Evolutionary conservation across 2,888 invertebrate genomes (phyloP), one percentile per base, ranked within the genome.

Genomic region (Conus canariensis): DNA sequence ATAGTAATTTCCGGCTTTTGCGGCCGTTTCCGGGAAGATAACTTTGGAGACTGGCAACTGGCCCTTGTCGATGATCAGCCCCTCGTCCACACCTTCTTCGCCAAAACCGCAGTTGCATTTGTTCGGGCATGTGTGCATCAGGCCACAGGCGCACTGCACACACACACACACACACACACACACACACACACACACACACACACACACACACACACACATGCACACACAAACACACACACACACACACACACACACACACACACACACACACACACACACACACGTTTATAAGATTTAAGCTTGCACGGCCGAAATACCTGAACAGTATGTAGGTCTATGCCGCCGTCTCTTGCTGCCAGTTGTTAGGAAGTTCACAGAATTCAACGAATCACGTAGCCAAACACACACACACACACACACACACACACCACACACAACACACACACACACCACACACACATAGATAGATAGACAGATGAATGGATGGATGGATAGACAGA

Each of bases 121-220:
- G 74, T 85, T 67, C 10, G 82, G 74, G 45, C 91, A 92, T 14
- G 22, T 6, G 8, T 58, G 30, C 16, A 91, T 80, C 70, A 89
- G 77, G 8, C 91, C 91, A 45, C 91, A 92, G 0, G 91, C 88
- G 70, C 91, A 92, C 91, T 91, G 90, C 25, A 85, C 64, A 64
- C 64, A 64, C 64, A 64, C 64, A 64, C 64, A 64, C 64, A 64
- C 45, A 45, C 80, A 80, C 80, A 45, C 30, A 80, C 80, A 58
- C 22, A 83, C 83, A 58, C 22, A 58, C 83, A 83, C 10, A 85
- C 85, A 85, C 25, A 60, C 85, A 85, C 25, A 85, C 59, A 60
- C 85, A 85, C 12, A 60, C 60, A n/a, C n/a, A 85, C 85, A 85
- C n/a, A 60, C 83, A 56, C 58, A 83, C 45, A 56, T 7, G 8